A percentile compares a stretch with the other conserved stretches of the same genome.
Conservation (phyloP, 2,113 vertebrate species). For the Capreolus pygargus region DNA sequence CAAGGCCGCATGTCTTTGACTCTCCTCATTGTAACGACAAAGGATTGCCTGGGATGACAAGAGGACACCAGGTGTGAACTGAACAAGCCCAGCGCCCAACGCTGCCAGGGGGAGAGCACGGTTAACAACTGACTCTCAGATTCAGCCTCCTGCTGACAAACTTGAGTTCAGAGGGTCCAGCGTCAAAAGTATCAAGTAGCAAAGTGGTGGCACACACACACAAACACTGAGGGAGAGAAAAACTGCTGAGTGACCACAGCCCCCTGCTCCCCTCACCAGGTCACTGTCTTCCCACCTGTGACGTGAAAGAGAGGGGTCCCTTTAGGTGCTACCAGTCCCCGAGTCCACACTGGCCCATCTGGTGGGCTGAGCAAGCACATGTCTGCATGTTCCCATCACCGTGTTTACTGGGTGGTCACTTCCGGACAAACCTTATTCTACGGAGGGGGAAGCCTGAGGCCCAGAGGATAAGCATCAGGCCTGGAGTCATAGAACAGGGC, state of each 20-base stretch:
- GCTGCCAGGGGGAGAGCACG: not conserved
- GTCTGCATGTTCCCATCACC: accelerated
- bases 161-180: not conserved
- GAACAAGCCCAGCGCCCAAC: too few species aligned
- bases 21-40: constrained; percentile 88
- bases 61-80: not conserved
- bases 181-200: not conserved
- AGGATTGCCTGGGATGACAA: constrained; percentile 88
- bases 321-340: accelerated
- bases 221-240: too few species aligned
- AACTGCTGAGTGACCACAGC: not conserved
- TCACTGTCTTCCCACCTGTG: not conserved
- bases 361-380: accelerated
- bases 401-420: accelerated
- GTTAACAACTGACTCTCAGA: not conserved
- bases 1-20: constrained; percentile 83
- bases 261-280: not conserved
- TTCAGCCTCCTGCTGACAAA: not conserved
- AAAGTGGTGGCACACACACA: not conserved
- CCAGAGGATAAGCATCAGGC: accelerated
- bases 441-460: not conserved
- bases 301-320: not conserved
- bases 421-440: not conserved
- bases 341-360: accelerated
- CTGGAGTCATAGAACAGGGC: not conserved